Evolutionary conservation across 1,140 invertebrate species (phyloP).

Genomic region (Olivierus martensii): DNA sequence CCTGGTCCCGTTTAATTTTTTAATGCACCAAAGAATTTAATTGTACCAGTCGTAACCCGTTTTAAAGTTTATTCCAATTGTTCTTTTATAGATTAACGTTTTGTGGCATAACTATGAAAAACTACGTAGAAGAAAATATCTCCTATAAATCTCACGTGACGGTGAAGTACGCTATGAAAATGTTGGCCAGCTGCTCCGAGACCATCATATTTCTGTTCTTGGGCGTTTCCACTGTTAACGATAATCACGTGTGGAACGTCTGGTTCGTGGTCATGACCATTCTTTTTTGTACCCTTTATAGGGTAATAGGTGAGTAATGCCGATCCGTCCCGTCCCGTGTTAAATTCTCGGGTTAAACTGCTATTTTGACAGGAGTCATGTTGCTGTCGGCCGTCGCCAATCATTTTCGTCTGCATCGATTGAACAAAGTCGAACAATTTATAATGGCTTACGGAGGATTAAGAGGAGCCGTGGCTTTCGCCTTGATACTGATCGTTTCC

Average conservation of each 20-base stretch:
- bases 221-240: slow-evolving; percentile 90
- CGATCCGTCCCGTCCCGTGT: too few relatives aligned
- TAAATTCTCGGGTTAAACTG: not conserved
- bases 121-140: slow-evolving; percentile 96
- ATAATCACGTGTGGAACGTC: slow-evolving; percentile 86
- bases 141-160: slow-evolving; percentile 96
- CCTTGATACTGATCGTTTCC: slow-evolving; percentile 81
- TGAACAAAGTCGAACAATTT: slow-evolving; percentile 91
- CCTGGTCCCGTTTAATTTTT: too few relatives aligned
- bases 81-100: slow-evolving; percentile 67
- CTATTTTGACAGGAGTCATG: slow-evolving; percentile 58
- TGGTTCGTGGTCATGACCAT: slow-evolving; percentile 90
- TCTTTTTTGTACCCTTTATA: slow-evolving; percentile 83
- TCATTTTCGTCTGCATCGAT: slow-evolving; percentile 74
- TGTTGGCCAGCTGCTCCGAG: slow-evolving; percentile 90
- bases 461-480: slow-evolving; percentile 96
- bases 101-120: slow-evolving; percentile 97
- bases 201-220: slow-evolving; percentile 99
- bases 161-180: slow-evolving; percentile 97
- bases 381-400: slow-evolving; percentile 81
- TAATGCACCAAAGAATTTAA: too few relatives aligned
- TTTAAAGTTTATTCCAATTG: too few relatives aligned
- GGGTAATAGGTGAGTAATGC: slow-evolving; percentile 60
- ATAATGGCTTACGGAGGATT: slow-evolving; percentile 98
- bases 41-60: too few relatives aligned